Percentiles rank a stretch among this genome's conserved stretches.
These are phyloP conservation scores for Cactoblastis cactorum DNA, from an alignment of 2,888 invertebrate genomes.

Conservation along the genomic window DNA sequence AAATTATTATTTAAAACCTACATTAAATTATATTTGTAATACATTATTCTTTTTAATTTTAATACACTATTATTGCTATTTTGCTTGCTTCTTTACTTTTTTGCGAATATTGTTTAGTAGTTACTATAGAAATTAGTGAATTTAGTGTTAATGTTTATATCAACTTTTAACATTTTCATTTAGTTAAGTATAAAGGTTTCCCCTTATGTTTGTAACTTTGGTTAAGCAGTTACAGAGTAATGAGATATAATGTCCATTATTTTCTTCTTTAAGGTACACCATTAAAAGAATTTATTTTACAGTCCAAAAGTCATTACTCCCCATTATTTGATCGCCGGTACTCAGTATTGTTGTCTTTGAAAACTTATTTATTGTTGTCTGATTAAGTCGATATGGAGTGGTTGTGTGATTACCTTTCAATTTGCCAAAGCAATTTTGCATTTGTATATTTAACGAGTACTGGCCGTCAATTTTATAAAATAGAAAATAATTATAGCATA, in stretches of 20 bases:
- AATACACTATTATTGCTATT: too few relatives aligned
- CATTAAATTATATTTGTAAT: background rate
- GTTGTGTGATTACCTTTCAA: conserved; percentile 46
- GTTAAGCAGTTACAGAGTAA: too few relatives aligned
- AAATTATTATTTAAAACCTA: background rate
- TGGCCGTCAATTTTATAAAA: conserved; percentile 50
- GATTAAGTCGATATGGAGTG: conserved; percentile 36
- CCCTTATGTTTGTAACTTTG: too few relatives aligned
- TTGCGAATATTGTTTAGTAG: too few relatives aligned
- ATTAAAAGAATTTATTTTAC: conserved; percentile 60
- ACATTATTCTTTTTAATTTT: too few relatives aligned
- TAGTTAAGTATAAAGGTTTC: too few relatives aligned
- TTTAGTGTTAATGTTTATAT: too few relatives aligned
- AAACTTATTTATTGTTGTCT: conserved; percentile 49
- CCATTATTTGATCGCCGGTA: conserved; percentile 52
- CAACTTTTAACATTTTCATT: too few relatives aligned
- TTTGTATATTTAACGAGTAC: conserved; percentile 59
- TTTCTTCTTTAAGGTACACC: conserved; percentile 18
- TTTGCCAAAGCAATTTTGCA: conserved; percentile 71
- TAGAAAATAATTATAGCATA: conserved; percentile 51
- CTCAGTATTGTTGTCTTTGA: conserved; percentile 43
- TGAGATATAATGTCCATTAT: background rate
- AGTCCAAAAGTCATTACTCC: conserved; percentile 35
- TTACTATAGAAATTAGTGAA: too few relatives aligned
- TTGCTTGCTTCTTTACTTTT: too few relatives aligned